Percentiles rank a stretch among this genome's conserved stretches.
These are phyloP conservation scores for Poeciliopsis presidionis DNA, from an alignment of 2,797 vertebrate species.

Conservation along the genomic window DNA sequence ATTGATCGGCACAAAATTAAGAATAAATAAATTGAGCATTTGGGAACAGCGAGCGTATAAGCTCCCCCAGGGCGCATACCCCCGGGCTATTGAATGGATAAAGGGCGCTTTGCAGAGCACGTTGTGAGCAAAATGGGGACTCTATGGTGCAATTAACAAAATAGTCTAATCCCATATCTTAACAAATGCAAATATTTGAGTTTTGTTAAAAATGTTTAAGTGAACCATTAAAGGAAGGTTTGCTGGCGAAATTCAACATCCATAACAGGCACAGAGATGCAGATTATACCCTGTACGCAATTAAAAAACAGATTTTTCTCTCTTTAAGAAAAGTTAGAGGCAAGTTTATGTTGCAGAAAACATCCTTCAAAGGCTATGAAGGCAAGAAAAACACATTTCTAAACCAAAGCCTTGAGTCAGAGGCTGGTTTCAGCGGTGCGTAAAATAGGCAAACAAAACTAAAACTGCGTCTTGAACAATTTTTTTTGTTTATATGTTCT, in stretches of 20 bases:
- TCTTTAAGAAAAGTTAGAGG: constrained; percentile 72
- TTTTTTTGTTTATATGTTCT: constrained; percentile 7
- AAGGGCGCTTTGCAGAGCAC: constrained; percentile 93
- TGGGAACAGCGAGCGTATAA: constrained; percentile 95
- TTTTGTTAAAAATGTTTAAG: constrained; percentile 99
- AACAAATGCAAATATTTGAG: constrained; percentile 99
- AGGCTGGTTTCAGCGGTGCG: constrained; percentile 56
- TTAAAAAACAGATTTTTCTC: constrained; percentile 79
- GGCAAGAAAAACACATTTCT: constrained; percentile 84
- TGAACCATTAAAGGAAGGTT: constrained; percentile 98
- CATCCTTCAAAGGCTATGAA: constrained; percentile 90
- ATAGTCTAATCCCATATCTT: constrained; percentile 97
- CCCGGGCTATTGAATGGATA: constrained; percentile 94
- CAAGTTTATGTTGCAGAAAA: constrained; percentile 83
- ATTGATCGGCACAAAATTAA: constrained; percentile 99
- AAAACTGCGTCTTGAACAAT: constrained; percentile 11
- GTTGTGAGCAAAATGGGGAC: constrained; percentile 92
- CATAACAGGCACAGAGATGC: constrained; percentile 87
- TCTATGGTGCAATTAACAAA: constrained; percentile 99
- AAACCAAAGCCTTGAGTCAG: constrained; percentile 36
- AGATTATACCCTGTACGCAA: constrained; percentile 86
- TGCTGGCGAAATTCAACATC: constrained; percentile 90
- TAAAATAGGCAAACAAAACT: constrained; percentile 58
- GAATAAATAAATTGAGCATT: constrained; percentile 99
- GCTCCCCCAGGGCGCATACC: constrained; percentile 98